Evolutionary conservation across 1,140 invertebrate species (phyloP), one percentile per base, ranked within the genome.

Genomic region (Brachionus asplanchnoidis): DNA sequence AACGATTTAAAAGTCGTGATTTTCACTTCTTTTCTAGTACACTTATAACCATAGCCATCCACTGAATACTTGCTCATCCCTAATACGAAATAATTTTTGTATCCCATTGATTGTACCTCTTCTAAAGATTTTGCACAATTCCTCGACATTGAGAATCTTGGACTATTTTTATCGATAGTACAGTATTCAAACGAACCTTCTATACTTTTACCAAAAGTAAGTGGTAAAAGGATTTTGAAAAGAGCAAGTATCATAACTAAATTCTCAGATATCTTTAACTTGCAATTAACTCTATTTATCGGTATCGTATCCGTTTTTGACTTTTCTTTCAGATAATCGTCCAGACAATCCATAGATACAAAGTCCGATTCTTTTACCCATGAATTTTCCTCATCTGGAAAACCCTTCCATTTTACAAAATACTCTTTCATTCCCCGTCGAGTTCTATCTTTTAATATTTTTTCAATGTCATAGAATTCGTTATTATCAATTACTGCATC

Each of bases 341-440:
- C 20, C 9, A 78, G 26, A 26, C 40, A 46, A 26, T 83, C 66
- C 80, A 44, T 40, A 65, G 32, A 68, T 28, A 44, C 65, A 50
- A 65, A 83, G 36, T 83, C 70, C 32, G 36, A 42, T 14, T 83
- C 80, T 32, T 70, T 56, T 78, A 84, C 66, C 83, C 23, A 84
- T 23, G 65, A 75, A 42, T 84, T 84, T 32, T 84, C 26, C 40
- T 84, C 68, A 17, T 70, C 66, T 78, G 66, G 42, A 42, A 68
- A 84, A 42, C 83, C 84, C 42, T 84, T 84, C 84, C 84, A 84
- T 56, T 73, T 73, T 28, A 84, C 46, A 23, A 42, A 79, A 46
- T 84, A n/a, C n/a, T 84, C 28, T 40, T 70, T 78, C 44, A 23
- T 26, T 28, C 84, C 68, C 7, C 26, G 17, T 53, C 75, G 14